These are phyloP conservation scores for Apamea crenata DNA, from an alignment of 2,888 invertebrate genomes.

Conservation along the genomic window DNA sequence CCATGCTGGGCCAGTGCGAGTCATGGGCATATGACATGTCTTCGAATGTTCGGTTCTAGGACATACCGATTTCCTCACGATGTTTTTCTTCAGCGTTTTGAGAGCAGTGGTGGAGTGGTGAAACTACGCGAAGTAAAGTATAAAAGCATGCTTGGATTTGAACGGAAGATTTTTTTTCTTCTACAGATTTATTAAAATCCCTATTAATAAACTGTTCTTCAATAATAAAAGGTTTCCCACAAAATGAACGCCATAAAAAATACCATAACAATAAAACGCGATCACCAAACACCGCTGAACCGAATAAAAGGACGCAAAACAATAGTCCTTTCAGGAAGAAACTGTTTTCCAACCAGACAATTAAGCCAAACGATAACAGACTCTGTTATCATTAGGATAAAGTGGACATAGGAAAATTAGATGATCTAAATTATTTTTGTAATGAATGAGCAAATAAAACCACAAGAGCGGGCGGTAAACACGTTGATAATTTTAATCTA, in stretches of 20 bases:
- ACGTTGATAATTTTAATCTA: constrained; percentile 82
- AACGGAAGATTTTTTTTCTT: background rate
- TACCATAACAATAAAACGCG: constrained; percentile 41
- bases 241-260: constrained; percentile 18
- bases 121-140: background rate
- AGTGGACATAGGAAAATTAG: constrained; percentile 46
- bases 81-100: background rate
- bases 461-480: constrained; percentile 71
- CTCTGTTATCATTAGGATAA: constrained; percentile 41
- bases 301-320: constrained; percentile 53
- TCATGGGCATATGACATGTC: too few species aligned
- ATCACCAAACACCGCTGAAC: constrained; percentile 34
- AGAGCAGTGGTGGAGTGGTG: too few species aligned
- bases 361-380: constrained; percentile 47
- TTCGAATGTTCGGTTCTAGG: too few species aligned
- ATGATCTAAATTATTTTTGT: constrained; percentile 65
- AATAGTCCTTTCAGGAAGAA: constrained; percentile 48
- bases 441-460: constrained; percentile 74
- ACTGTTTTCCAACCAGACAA: constrained; percentile 13
- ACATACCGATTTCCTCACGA: background rate
- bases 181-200: background rate
- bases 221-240: background rate
- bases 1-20: too few species aligned
- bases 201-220: background rate
- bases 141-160: background rate